Conservation (phyloP, 2,888 invertebrate genomes). For the Dexiosoma caninum region DNA sequence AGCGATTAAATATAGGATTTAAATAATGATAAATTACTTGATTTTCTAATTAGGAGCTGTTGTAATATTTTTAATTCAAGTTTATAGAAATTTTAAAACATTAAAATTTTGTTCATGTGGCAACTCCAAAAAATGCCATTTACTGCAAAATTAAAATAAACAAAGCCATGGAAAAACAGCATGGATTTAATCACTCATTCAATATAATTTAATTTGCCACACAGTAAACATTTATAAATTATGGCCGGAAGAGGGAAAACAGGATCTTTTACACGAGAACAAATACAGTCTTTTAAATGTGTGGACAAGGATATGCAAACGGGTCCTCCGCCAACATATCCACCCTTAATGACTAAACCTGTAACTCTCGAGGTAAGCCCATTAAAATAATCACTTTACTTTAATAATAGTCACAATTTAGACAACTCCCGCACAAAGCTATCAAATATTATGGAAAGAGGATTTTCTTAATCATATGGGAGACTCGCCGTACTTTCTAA, state of each 20-base stretch:
- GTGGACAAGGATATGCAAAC: constrained; percentile 79
- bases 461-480: constrained; percentile 85
- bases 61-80: no score
- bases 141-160: constrained; percentile 59
- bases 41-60: no score
- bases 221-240: not conserved
- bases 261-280: constrained; percentile 76
- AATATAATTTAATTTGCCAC: not conserved
- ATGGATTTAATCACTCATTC: not conserved
- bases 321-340: constrained; percentile 81
- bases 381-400: not conserved
- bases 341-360: constrained; percentile 81
- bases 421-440: constrained; percentile 82
- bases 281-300: constrained; percentile 75
- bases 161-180: constrained; percentile 41
- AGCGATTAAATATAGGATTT: no score
- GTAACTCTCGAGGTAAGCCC: constrained; percentile 78
- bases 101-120: no score
- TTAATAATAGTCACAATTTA: constrained; percentile 41
- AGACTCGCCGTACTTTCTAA: constrained; percentile 80
- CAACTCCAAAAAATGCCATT: constrained; percentile 32
- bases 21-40: no score
- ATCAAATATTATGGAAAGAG: constrained; percentile 85
- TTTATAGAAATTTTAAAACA: no score
- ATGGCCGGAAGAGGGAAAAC: constrained; percentile 76